A percentile compares a stretch with the other conserved stretches of the same genome.
Conservation (phyloP, 2,888 invertebrate genomes). For the Drosophila pullipes region DNA sequence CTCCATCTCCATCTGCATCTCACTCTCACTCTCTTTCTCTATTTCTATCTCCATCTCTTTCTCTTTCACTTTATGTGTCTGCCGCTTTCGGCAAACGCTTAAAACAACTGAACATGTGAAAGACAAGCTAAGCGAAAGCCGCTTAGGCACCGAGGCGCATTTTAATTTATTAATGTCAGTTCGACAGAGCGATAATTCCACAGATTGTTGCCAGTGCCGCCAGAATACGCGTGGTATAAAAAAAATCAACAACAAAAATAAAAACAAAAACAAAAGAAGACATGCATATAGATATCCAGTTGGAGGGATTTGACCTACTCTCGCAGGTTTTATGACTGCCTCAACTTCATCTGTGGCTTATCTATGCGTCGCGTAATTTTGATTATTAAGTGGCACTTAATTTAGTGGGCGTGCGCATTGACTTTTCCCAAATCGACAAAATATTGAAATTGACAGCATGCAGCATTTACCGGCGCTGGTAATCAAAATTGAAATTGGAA, state of each 20-base stretch:
- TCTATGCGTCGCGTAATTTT: constrained; percentile 77
- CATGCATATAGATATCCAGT: constrained; percentile 8
- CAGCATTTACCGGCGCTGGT: constrained; percentile 1
- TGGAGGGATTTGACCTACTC: constrained; percentile 54
- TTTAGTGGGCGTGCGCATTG: constrained; percentile 76
- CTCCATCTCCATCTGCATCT: not conserved
- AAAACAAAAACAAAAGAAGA: not conserved
- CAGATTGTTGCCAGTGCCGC: constrained; percentile 15
- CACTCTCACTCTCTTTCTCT: not conserved
- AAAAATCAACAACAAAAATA: not conserved
- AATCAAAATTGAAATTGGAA: constrained; percentile 23
- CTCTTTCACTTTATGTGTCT: not conserved
- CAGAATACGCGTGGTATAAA: not conserved
- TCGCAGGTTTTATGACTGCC: not conserved
- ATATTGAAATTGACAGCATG: constrained; percentile 73
- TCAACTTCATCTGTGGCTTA: constrained; percentile 61
- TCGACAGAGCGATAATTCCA: constrained; percentile 43
- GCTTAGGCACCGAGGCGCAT: constrained; percentile 57
- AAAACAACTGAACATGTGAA: constrained; percentile 36
- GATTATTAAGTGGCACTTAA: constrained; percentile 82
- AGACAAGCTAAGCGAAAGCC: constrained; percentile 67
- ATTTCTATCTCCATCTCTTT: not conserved
- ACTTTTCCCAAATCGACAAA: constrained; percentile 69
- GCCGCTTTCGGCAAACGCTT: constrained; percentile 39
- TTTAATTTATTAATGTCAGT: constrained; percentile 66